Evolutionary conservation across 2,888 invertebrate genomes (phyloP).

Genomic region (Dyspetes luteomarginatus): DNA sequence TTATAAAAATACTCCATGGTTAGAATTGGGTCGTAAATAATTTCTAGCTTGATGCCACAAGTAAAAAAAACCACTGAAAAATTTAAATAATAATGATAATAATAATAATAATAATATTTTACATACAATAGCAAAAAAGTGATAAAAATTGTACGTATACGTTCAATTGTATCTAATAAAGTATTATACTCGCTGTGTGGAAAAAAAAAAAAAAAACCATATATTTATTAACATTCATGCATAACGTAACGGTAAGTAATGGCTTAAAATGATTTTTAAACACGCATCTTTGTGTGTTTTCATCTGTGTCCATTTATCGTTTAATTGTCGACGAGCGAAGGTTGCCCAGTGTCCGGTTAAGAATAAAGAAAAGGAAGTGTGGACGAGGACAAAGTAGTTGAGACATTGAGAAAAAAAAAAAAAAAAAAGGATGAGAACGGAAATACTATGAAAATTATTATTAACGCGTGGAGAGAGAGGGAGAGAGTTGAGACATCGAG

Average conservation of each 20-base stretch:
- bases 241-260: not conserved
- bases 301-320: not conserved
- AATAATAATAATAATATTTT: not conserved
- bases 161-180: not conserved
- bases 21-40: too few species aligned
- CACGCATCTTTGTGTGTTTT: constrained; percentile 4
- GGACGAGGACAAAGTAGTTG: constrained; percentile 53
- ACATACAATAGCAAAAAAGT: constrained; percentile 5
- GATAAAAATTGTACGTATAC: constrained; percentile 22
- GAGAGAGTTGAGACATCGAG: constrained; percentile 25
- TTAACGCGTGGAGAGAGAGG: too few species aligned
- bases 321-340: constrained; percentile 19
- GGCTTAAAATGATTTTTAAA: constrained; percentile 3
- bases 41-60: too few species aligned
- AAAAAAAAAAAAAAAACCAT: constrained; percentile 29
- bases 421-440: constrained; percentile 38
- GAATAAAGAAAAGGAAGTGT: too few species aligned
- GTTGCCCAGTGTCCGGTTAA: constrained; percentile 17
- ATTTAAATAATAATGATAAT: not conserved
- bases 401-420: constrained; percentile 10
- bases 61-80: too few species aligned
- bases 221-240: not conserved
- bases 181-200: constrained; percentile 3
- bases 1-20: too few species aligned
- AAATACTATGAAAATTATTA: constrained; percentile 23